These are phyloP conservation scores for Mus minutoides DNA, from an alignment of 2,797 vertebrate genomes.

Conservation along the genomic window DNA sequence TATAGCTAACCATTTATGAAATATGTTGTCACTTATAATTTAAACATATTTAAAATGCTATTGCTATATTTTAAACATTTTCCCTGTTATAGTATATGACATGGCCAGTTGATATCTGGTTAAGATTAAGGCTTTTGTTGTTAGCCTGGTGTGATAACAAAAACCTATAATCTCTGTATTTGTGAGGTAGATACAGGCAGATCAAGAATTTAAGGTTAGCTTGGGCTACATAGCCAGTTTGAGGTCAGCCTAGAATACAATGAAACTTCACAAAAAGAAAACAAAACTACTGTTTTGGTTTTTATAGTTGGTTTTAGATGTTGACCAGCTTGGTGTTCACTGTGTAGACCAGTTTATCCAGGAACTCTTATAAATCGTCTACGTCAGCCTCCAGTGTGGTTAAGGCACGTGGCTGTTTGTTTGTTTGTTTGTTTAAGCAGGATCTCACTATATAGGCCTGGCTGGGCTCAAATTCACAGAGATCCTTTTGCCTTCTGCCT, in stretches of 20 bases:
- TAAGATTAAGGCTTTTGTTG: not conserved
- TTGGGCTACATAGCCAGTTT: not conserved
- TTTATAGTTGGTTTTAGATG: not conserved
- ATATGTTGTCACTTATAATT: not conserved
- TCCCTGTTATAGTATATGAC: not conserved
- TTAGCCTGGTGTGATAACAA: not conserved
- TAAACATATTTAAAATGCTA: constrained; percentile 40
- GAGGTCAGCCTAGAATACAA: not conserved
- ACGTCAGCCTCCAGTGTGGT: not conserved
- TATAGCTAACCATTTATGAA: not conserved
- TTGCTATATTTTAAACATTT: constrained; percentile 46
- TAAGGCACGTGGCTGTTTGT: not conserved
- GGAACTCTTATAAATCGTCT: no score
- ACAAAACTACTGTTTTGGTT: not conserved
- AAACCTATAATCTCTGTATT: not conserved
- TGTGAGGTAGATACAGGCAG: not conserved
- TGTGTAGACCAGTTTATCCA: not conserved
- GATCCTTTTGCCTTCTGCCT: not conserved
- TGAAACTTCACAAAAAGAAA: not conserved
- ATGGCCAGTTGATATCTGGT: constrained; percentile 44
- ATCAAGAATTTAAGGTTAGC: not conserved
- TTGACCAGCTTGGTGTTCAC: not conserved
- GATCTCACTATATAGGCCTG: not conserved
- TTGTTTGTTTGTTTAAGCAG: not conserved
- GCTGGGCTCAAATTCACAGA: not conserved